Evolutionary conservation across 1,140 invertebrate species (phyloP).

Genomic region (Neodiprion lecontei): DNA sequence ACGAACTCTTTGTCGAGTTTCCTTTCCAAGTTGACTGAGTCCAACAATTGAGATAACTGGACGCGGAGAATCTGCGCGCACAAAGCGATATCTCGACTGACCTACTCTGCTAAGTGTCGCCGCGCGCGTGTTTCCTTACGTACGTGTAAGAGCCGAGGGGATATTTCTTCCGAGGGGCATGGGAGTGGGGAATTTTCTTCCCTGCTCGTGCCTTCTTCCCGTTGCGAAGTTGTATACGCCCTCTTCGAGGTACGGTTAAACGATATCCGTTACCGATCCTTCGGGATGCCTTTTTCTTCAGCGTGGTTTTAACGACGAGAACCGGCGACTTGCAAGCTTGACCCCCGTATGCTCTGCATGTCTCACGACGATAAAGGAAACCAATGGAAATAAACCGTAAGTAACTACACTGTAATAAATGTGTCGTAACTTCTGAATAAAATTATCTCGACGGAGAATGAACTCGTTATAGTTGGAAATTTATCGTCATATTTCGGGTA

Average conservation of each 20-base stretch:
- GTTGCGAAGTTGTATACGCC: neutral
- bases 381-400: no score
- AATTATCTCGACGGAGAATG: no score
- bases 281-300: neutral
- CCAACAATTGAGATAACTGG: neutral
- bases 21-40: neutral
- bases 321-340: no score
- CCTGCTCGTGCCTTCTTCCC: neutral
- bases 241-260: neutral
- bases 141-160: neutral
- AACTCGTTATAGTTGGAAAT: no score
- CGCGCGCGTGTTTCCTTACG: neutral
- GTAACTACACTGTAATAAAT: no score
- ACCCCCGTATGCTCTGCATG: neutral
- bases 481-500: no score
- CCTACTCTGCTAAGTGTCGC: conserved; percentile 1
- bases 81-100: conserved; percentile 4
- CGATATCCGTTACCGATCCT: neutral
- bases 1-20: neutral
- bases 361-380: neutral
- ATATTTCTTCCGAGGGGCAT: neutral
- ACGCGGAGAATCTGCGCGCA: neutral
- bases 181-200: neutral
- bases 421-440: no score
- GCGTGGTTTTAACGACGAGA: no score